A percentile compares a stretch with the other conserved stretches of the same genome.
Evolutionary conservation across 2,113 vertebrate species (phyloP).

Genomic region (Neoarius graeffei): DNA sequence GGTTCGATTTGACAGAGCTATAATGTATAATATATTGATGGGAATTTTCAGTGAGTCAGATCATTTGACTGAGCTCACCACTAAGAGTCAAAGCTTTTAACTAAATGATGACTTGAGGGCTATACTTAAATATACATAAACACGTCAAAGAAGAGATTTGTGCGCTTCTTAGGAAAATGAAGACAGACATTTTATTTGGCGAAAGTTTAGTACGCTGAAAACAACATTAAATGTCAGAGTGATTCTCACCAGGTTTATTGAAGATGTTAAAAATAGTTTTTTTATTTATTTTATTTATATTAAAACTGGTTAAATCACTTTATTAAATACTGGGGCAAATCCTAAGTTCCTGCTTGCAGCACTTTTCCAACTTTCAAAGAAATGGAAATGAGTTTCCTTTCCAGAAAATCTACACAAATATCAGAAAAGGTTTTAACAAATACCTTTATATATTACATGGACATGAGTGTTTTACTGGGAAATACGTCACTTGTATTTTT

Average conservation of each 20-base stretch:
- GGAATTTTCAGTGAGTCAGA: neutral
- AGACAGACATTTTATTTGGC: neutral
- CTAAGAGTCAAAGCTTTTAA: neutral
- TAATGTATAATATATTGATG: neutral
- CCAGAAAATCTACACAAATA: neutral
- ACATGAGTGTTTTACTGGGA: no score
- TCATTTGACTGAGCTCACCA: neutral
- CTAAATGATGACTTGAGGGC: neutral
- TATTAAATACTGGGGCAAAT: no score
- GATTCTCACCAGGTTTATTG: no score
- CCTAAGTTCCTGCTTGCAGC: no score
- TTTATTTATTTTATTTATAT: neutral
- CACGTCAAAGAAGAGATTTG: neutral
- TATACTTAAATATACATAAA: neutral
- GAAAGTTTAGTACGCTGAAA: no score
- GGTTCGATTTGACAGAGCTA: neutral
- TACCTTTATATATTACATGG: no score
- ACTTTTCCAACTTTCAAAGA: neutral
- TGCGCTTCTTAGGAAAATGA: neutral
- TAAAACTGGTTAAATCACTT: neutral
- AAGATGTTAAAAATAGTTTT: no score
- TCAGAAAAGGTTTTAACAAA: no score
- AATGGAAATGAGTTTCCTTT: neutral
- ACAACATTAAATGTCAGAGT: no score
- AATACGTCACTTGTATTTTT: no score